Percentiles rank a stretch among this genome's conserved stretches.
Conservation (phyloP, 2,113 vertebrate species). For the Reinhardtius hippoglossoides region DNA sequence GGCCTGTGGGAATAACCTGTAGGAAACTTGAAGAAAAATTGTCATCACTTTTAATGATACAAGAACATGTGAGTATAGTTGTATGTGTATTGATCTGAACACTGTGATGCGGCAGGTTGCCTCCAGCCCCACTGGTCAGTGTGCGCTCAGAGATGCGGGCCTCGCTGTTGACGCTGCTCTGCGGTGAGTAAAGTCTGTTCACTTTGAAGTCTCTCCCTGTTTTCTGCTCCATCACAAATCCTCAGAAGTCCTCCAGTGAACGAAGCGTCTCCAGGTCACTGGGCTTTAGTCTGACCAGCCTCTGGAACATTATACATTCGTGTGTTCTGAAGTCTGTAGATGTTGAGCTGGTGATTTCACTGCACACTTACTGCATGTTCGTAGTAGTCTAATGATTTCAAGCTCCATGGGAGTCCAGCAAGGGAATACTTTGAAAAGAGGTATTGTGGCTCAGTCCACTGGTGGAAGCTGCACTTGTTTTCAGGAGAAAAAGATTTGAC, state of each 20-base stretch:
- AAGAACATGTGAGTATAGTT: too few species aligned
- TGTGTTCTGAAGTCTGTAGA: not conserved
- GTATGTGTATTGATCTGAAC: not conserved
- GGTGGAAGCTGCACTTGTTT: not conserved
- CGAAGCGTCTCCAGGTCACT: slow-evolving; percentile 49
- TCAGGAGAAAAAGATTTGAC: not conserved
- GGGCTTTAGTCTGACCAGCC: slow-evolving; percentile 1
- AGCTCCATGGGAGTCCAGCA: too few species aligned
- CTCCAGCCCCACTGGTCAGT: slow-evolving; percentile 23
- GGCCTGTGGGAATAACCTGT: too few species aligned
- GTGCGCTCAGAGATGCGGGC: slow-evolving; percentile 62
- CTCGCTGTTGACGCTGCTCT: slow-evolving; percentile 59
- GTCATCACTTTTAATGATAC: too few species aligned
- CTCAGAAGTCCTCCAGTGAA: slow-evolving; percentile 53
- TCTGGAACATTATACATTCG: not conserved
- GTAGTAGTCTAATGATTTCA: not conserved
- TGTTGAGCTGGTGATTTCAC: not conserved
- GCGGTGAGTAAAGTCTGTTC: slow-evolving; percentile 64
- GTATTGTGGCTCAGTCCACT: not conserved
- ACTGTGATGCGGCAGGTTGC: not conserved
- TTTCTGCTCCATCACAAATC: slow-evolving; percentile 34
- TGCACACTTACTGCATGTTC: not conserved
- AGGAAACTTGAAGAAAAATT: too few species aligned
- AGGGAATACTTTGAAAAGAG: not conserved
- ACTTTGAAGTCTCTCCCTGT: slow-evolving; percentile 47